Conservation (phyloP, 2,113 vertebrate species). For the Tichodroma muraria region DNA sequence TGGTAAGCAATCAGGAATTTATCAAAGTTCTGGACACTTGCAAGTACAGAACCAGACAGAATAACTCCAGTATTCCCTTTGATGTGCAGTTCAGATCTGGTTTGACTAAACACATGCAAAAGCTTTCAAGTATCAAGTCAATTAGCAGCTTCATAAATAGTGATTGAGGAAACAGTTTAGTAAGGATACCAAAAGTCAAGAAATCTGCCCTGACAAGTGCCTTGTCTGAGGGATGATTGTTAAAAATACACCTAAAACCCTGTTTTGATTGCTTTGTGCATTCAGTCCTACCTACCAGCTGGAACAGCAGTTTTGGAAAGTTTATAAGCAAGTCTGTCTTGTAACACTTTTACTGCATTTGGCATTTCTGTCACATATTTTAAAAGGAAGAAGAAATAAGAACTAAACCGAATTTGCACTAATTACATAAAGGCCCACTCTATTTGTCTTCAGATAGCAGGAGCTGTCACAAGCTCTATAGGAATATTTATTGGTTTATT, state of each 20-base stretch:
- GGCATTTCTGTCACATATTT: constrained; percentile 31
- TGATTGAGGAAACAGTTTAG: background rate
- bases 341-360: background rate
- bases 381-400: constrained; percentile 15
- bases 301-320: background rate
- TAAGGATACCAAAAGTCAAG: background rate
- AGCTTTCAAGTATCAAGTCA: background rate
- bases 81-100: background rate
- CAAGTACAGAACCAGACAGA: background rate
- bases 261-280: background rate
- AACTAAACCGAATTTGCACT: background rate
- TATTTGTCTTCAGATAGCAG: constrained; percentile 31
- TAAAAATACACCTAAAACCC: background rate
- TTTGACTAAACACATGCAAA: constrained; percentile 2
- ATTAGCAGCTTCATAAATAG: background rate
- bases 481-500: constrained; percentile 51
- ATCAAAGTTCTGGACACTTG: background rate
- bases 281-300: background rate
- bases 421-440: constrained; percentile 44
- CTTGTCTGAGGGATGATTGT: background rate
- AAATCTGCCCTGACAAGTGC: background rate
- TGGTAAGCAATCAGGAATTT: background rate
- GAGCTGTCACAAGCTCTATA: constrained; percentile 29
- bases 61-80: background rate
- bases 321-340: background rate